Conservation (phyloP, 1,140 invertebrate genomes). For the Helicoverpa zea region DNA sequence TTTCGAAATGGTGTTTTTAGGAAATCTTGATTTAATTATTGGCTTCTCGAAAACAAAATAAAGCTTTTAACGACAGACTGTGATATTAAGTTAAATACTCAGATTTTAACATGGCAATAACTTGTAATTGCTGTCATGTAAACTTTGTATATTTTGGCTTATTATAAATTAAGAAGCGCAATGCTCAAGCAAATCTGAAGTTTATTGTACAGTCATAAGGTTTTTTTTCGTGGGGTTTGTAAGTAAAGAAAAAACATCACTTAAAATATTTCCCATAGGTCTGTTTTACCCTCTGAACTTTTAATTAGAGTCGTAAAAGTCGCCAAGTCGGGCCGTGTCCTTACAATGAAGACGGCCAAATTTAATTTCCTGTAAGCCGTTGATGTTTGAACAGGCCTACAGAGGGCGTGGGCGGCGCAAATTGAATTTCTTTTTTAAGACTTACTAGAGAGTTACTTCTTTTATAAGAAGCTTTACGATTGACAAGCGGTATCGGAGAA, state of each 20-base stretch:
- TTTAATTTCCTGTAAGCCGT: slow-evolving; percentile 34
- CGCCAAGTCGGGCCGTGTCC: background rate
- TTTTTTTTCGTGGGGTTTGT: too few species aligned
- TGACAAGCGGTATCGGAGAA: background rate
- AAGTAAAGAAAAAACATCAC: slow-evolving; percentile 8
- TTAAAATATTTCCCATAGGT: slow-evolving; percentile 27
- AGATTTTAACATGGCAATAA: too few species aligned
- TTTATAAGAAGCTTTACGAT: background rate
- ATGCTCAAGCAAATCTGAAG: too few species aligned
- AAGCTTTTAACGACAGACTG: too few species aligned
- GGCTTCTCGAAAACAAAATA: too few species aligned
- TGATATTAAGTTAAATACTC: too few species aligned
- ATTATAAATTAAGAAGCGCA: too few species aligned
- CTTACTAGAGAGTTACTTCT: background rate
- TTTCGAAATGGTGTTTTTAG: too few species aligned
- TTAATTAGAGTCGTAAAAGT: slow-evolving; percentile 39
- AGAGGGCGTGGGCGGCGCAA: slow-evolving; percentile 8
- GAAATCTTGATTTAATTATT: too few species aligned
- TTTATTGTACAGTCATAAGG: too few species aligned
- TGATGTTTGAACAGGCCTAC: slow-evolving; percentile 22
- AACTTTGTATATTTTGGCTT: too few species aligned
- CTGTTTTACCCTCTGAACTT: slow-evolving; percentile 23
- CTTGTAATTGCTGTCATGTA: too few species aligned
- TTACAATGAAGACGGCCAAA: slow-evolving; percentile 16
- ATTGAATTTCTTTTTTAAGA: slow-evolving; percentile 24